These are phyloP conservation scores for Diuraphis noxia DNA, from an alignment of 1,140 invertebrate genomes.

Conservation along the genomic window DNA sequence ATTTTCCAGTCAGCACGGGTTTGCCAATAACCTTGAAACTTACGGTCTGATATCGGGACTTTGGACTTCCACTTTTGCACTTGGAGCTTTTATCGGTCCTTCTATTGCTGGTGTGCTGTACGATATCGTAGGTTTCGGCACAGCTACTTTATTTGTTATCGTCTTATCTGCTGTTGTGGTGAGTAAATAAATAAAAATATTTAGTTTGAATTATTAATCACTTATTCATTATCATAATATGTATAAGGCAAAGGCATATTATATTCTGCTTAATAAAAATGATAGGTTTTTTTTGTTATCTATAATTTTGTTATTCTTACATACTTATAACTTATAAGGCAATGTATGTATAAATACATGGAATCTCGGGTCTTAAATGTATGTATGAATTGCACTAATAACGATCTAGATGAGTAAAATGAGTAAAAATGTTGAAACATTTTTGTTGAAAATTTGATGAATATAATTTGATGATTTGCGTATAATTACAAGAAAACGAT, in stretches of 20 bases:
- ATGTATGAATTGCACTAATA: neutral
- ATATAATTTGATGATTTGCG: neutral
- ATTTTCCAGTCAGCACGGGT: conserved; percentile 68
- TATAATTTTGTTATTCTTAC: neutral
- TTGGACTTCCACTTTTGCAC: conserved; percentile 82
- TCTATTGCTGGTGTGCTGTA: conserved; percentile 76
- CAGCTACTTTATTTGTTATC: conserved; percentile 74
- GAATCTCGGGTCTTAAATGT: neutral
- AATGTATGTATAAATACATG: neutral
- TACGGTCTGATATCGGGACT: conserved; percentile 82
- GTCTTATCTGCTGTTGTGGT: conserved; percentile 69
- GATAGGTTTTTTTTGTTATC: neutral
- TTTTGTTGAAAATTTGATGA: neutral
- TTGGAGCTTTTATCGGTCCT: conserved; percentile 83
- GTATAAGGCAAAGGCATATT: neutral
- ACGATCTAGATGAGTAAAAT: neutral
- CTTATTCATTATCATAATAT: neutral
- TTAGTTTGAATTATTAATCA: neutral
- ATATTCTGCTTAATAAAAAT: neutral
- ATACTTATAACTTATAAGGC: too few species aligned
- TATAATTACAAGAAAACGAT: neutral
- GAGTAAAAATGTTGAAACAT: neutral
- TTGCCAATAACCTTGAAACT: conserved; percentile 79
- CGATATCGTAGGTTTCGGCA: conserved; percentile 73
- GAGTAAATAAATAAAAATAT: conserved; percentile 58